Evolutionary conservation across 2,797 vertebrate genomes (phyloP), one percentile per base, ranked within the genome.

Genomic region (Sphaeramia orbicularis): DNA sequence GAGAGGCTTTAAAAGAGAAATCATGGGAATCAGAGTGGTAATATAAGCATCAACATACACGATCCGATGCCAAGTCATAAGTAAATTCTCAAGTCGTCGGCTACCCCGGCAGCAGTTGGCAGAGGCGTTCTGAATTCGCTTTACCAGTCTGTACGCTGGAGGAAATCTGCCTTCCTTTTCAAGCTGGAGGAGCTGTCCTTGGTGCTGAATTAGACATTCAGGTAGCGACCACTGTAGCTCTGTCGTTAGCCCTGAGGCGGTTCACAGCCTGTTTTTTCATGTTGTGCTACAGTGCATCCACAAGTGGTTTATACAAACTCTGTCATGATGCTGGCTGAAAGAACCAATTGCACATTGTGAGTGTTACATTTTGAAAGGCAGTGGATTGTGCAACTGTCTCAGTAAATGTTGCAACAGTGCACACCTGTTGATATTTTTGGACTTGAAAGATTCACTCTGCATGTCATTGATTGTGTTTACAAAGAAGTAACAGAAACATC

Each of bases 161-260:
- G 45, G 24, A 32, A 13, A 6, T 55, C 38, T 32, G 40, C 6
- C 47, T 15, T 51, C 24, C 45, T 42, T 44, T 36, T 56, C 18
- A 6, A 51, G 32, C 60, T 18, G 14, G 7, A 14, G 59, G 71
- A 80, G 71, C 78, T 65, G 68, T 80, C 70, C 55, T 54, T 4
- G 18, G 64, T 50, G 40, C 66, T 86, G 86, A 82, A 80, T 76
- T 71, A 73, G 42, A 79, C 61, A 65, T 82, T 81, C 67, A 73
- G 75, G 51, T 53, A 63, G 42, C 60, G 65, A 59, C 7, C 62
- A n/a, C 53, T 24, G 41, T 24, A 6, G 40, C 54, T 54, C 19
- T 69, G 70, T 65, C 2, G 18, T 43, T 40, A 55, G 61, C 74
- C 62, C 56, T 27, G 32, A 58, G 71, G 75, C 73, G 51, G n/a